Base-by-base conservation (phyloP, 1,140 invertebrate species). In the Metaphire vulgaris region DNA sequence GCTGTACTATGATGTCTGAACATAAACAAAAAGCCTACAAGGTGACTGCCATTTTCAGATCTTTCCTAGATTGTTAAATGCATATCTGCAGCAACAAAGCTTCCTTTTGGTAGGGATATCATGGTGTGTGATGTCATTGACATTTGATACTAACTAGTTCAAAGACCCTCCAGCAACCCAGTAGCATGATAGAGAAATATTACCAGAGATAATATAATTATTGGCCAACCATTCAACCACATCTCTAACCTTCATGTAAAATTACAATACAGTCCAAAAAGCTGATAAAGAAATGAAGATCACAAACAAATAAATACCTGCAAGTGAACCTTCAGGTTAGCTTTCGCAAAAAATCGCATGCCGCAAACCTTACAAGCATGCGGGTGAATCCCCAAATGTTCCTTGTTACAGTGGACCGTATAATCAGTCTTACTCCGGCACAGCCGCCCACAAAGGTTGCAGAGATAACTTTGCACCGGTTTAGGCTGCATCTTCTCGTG, bases 391-490 rank as follows among this genome's bases (percentile, higher is more conserved):
- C 82, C 82, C 33, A 83, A 74, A 77, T 85, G 83, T 68, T 83
- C 80, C 41, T 76, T 76, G 80, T 85, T 85, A 29, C 80, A 80
- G 81, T 85, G 83, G 70, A 81, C 80, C 2, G 81, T 31, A 68
- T 82, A 83, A 0, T 82, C 81, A 26, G 82, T 80, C 72, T 83
- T 84, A 70, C 83, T 83, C 32, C 82, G 82, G 71, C 84, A 85
- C 71, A 80, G 81, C 78, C 82, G 83, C 6, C 83, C 83, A 82
- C 83, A 85, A 14, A 81, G 81, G 65, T 81, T 80, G 77, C 83
- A 85, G 14, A 85, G 68, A 32, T 72, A 70, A 29, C 32, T 34
- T 69, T 76, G 71, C n/a, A 16, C 26, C 29, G 30, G 30, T 1
- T 77, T 79, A 74, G 80, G 80, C 70, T 83, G 83, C 68, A 81